Evolutionary conservation across 2,888 invertebrate species (phyloP).

Genomic region (Amaurobius ferox): DNA sequence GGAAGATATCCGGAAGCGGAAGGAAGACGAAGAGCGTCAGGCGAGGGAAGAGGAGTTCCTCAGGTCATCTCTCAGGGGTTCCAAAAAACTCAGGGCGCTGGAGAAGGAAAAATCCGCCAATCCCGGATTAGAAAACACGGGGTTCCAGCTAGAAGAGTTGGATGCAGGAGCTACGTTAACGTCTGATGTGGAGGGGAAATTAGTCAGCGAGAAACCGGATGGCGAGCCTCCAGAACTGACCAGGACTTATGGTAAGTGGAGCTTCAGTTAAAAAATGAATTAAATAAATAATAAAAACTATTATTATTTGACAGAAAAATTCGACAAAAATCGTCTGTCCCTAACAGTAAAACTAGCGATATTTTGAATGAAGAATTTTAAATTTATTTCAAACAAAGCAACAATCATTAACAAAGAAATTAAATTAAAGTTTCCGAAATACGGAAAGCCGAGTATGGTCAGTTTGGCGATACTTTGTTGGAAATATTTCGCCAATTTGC

Average conservation of each 20-base stretch:
- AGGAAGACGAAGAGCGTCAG: constrained; percentile 90
- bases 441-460: too few relatives aligned
- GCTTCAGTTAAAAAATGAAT: too few relatives aligned
- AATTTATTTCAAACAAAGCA: too few relatives aligned
- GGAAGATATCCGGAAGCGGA: constrained; percentile 81
- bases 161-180: not conserved
- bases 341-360: too few relatives aligned
- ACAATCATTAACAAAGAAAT: too few relatives aligned
- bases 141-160: constrained; percentile 77
- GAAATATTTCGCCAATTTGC: too few relatives aligned
- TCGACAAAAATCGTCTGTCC: too few relatives aligned
- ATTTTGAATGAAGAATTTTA: too few relatives aligned
- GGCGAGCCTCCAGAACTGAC: constrained; percentile 26
- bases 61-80: constrained; percentile 91
- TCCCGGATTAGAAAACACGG: constrained; percentile 78
- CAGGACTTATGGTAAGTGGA: constrained; percentile 29
- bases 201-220: not conserved
- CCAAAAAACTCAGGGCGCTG: constrained; percentile 90
- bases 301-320: too few relatives aligned
- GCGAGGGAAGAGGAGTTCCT: constrained; percentile 94
- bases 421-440: too few relatives aligned
- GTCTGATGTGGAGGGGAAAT: not conserved
- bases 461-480: too few relatives aligned
- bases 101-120: constrained; percentile 75
- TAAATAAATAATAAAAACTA: too few relatives aligned